phyloP scores from a whole-genome alignment of 2,113 vertebrate genomes.

The Phasianus colchicus region DNA sequence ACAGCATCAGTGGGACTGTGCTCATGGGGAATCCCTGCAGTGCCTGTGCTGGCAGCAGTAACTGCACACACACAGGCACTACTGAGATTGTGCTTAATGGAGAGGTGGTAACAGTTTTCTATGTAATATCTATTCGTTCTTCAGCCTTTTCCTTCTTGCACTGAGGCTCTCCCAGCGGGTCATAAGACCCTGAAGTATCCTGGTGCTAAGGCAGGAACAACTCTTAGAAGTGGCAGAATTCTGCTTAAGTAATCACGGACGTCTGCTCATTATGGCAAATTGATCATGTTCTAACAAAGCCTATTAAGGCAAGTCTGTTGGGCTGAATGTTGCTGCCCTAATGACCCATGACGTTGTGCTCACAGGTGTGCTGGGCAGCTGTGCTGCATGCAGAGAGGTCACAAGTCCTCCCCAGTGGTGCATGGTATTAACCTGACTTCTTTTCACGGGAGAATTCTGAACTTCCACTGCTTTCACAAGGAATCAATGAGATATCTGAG shows the following conservation, averaged over 20 bases:
- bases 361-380: neutral
- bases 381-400: neutral
- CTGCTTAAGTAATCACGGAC: neutral
- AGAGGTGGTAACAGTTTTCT: neutral
- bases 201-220: neutral
- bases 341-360: neutral
- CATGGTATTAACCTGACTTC: neutral
- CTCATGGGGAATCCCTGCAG: neutral
- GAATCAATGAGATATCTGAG: neutral
- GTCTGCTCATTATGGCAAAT: neutral
- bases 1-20: neutral
- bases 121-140: neutral
- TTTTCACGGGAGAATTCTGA: neutral
- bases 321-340: neutral
- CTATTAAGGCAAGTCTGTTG: constrained; percentile 18
- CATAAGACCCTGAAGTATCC: neutral
- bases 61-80: neutral
- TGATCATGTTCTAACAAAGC: neutral
- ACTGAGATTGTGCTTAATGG: neutral
- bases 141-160: neutral
- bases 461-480: neutral
- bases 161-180: neutral
- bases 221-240: neutral
- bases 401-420: accelerated
- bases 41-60: neutral